phyloP scores from a whole-genome alignment of 1,140 invertebrate species.

The Drosophila busckii region DNA sequence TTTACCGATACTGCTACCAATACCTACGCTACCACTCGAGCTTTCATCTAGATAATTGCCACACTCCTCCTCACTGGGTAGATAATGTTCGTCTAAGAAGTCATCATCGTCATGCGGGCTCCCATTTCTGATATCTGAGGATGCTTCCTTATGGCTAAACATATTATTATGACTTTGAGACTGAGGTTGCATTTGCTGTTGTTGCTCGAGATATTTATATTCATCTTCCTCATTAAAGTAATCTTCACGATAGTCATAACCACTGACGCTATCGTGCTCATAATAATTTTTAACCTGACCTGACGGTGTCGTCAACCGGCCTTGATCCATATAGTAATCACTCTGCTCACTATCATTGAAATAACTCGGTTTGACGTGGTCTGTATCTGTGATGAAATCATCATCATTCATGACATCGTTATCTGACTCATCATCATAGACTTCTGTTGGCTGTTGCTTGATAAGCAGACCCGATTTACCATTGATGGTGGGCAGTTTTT shows the following conservation, averaged over 20 bases:
- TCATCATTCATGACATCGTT: slow-evolving; percentile 30
- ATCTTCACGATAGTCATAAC: slow-evolving; percentile 78
- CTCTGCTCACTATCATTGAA: slow-evolving; percentile 62
- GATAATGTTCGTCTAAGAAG: slow-evolving; percentile 62
- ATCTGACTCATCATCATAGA: slow-evolving; percentile 64
- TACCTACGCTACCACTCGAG: slow-evolving; percentile 62
- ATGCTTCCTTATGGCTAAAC: slow-evolving; percentile 34
- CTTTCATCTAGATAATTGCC: slow-evolving; percentile 76
- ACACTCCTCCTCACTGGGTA: slow-evolving; percentile 70
- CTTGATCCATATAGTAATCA: slow-evolving; percentile 69
- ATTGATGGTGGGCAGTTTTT: slow-evolving; percentile 77
- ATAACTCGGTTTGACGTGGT: slow-evolving; percentile 43
- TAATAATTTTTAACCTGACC: slow-evolving; percentile 75
- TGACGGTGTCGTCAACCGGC: slow-evolving; percentile 77
- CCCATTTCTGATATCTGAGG: slow-evolving; percentile 54
- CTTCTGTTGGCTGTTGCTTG: slow-evolving; percentile 74
- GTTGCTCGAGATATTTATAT: slow-evolving; percentile 72
- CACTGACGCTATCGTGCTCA: slow-evolving; percentile 57
- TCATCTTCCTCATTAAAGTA: slow-evolving; percentile 79
- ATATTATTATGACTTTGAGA: slow-evolving; percentile 25
- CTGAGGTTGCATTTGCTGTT: slow-evolving; percentile 32
- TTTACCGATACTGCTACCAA: slow-evolving; percentile 3
- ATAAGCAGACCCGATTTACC: slow-evolving; percentile 64
- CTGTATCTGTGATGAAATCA: slow-evolving; percentile 10
- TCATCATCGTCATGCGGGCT: slow-evolving; percentile 40